Conservation (phyloP, 2,888 invertebrate species). For the Rhaphigaster nebulosa region DNA sequence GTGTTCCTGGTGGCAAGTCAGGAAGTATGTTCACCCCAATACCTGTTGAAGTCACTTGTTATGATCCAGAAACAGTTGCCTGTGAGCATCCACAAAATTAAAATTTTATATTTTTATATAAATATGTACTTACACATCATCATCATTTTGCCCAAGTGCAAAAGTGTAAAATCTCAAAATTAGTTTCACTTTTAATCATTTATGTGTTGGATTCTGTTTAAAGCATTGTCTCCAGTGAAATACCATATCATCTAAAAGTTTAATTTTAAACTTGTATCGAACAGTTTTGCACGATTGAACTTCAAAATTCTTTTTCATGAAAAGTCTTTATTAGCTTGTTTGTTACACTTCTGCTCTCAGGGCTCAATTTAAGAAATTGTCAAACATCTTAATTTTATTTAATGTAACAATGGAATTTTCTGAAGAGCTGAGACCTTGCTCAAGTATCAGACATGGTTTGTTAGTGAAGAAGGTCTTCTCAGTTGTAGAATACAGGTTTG, state of each 20-base stretch:
- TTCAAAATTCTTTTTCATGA: not conserved
- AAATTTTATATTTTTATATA: not conserved
- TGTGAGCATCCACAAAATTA: slow-evolving; percentile 68
- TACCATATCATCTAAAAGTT: no score
- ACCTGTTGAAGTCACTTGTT: slow-evolving; percentile 87
- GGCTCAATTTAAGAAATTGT: no score
- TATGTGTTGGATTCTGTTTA: not conserved
- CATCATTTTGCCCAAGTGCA: not conserved
- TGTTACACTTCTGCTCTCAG: no score
- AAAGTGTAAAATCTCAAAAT: not conserved
- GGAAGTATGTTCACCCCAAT: slow-evolving; percentile 98
- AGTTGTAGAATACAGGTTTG: no score
- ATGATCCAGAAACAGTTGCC: slow-evolving; percentile 88
- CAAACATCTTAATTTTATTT: no score
- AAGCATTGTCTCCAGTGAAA: no score
- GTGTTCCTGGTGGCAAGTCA: slow-evolving; percentile 92
- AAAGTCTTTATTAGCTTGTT: not conserved
- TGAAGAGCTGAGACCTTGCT: not conserved
- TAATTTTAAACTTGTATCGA: no score
- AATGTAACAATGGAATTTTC: no score
- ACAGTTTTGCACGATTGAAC: not conserved
- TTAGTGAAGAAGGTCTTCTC: no score
- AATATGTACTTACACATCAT: slow-evolving; percentile 11
- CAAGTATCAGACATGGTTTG: not conserved
- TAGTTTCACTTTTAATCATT: not conserved